These are phyloP conservation scores for Circaetus cinerascens DNA, from an alignment of 2,113 vertebrate species.

Conservation along the genomic window DNA sequence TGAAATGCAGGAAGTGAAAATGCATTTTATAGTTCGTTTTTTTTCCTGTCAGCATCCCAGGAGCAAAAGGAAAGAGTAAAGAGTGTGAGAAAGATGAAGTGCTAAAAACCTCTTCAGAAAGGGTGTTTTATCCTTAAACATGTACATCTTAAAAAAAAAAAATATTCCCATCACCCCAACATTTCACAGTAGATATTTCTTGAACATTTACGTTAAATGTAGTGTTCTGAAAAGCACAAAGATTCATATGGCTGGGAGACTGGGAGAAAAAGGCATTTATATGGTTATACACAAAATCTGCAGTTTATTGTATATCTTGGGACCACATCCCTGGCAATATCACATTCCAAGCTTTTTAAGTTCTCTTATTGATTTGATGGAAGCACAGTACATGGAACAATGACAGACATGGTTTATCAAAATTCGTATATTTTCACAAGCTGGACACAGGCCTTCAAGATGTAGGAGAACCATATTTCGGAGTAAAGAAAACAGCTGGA, in stretches of 20 bases:
- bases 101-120: slow-evolving; percentile 54
- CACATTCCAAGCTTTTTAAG: not conserved
- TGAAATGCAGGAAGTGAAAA: not conserved
- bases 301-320: not conserved
- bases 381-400: not conserved
- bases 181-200: not conserved
- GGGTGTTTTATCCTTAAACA: not conserved
- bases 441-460: not conserved
- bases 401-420: not conserved
- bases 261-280: not conserved
- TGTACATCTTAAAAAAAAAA: not conserved
- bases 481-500: not conserved
- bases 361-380: not conserved
- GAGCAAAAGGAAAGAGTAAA: slow-evolving; percentile 53
- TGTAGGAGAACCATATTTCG: not conserved
- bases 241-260: not conserved
- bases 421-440: not conserved
- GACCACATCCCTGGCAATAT: not conserved
- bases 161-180: not conserved
- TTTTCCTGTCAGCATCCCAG: slow-evolving; percentile 36
- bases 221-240: not conserved
- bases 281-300: not conserved
- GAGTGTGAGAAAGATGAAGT: not conserved
- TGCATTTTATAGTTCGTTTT: not conserved
- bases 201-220: slow-evolving; percentile 6